A percentile compares a stretch with the other conserved stretches of the same genome.
Conservation (phyloP, 2,888 invertebrate species). For the Protodeltote pygarga region DNA sequence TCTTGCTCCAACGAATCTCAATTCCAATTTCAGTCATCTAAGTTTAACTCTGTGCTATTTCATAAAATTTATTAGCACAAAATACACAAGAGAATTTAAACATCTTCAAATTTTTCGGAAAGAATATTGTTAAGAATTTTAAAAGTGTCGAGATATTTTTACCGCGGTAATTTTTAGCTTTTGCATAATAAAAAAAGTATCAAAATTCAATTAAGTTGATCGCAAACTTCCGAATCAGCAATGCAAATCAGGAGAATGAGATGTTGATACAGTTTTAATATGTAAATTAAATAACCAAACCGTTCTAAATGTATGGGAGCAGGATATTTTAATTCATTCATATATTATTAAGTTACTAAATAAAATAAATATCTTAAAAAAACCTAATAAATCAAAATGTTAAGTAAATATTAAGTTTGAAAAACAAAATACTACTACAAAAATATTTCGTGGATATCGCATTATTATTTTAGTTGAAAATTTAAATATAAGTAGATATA, state of each 20-base stretch:
- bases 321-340: constrained; percentile 16
- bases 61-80: not conserved
- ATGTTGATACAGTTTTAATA: constrained; percentile 60
- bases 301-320: constrained; percentile 14
- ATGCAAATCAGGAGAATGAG: constrained; percentile 63
- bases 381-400: too few relatives aligned
- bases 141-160: constrained; percentile 1
- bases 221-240: constrained; percentile 59
- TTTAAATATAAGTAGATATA: too few relatives aligned
- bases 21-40: too few relatives aligned
- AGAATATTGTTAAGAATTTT: not conserved
- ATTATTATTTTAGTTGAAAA: too few relatives aligned
- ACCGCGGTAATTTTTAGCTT: constrained; percentile 11
- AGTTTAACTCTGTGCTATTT: too few relatives aligned
- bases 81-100: not conserved
- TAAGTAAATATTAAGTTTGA: too few relatives aligned
- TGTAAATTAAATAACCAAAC: constrained; percentile 38
- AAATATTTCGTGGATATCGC: too few relatives aligned
- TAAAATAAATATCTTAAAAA: constrained; percentile 17
- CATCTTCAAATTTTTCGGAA: not conserved
- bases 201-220: constrained; percentile 59
- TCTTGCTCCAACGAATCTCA: too few relatives aligned
- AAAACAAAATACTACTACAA: too few relatives aligned
- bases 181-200: constrained; percentile 44
- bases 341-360: constrained; percentile 5